Evolutionary conservation across 2,113 vertebrate genomes (phyloP), one percentile per base, ranked within the genome.

Genomic region (Motacilla alba): DNA sequence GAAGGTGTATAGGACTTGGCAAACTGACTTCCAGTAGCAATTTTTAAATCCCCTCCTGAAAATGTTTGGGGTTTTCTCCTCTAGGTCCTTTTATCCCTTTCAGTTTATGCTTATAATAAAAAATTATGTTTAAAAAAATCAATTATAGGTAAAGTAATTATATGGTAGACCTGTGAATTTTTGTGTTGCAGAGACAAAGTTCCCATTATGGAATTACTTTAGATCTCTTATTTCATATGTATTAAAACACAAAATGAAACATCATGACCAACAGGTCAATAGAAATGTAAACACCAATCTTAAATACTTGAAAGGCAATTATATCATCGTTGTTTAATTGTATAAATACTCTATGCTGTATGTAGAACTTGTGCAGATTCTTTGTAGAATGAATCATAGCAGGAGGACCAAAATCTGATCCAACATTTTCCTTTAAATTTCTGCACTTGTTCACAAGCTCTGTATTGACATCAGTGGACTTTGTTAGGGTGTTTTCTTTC

Each of bases 41-140:
- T 11, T 83, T 89, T 56, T 43, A 95, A 88, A 67, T 24, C 6
- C 1, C 4, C 8, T 88, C 4, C 16, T 30, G 35, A 87, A 76
- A 59, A 73, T 41, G 3, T 11, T 31, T 28, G 4, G 10, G 1
- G 0, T 15, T 35, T 39, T 53, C 80, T n/a, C 23, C 24, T 28
- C 43, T n/a, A 63, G 11, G 3, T 50, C 4, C 12, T 4, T 28
- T 56, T 56, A 82, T 53, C 11, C 14, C 2, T 26, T 73, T 15
- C 5, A 62, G 2, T 1, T 74, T 66, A 53, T 37, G 21, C 24
- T 16, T 23, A 12, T 27, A 79, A 13, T 31, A 35, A 78, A 44
- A 7, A 63, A 30, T 1, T 0, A 39, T 6, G 15, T 24, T 18
- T 1, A 27, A 43, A 4, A 55, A 59, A 59, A 35, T 21, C 11